Evolutionary conservation across 2,113 vertebrate species (phyloP).

Genomic region (Chinchilla lanigera): DNA sequence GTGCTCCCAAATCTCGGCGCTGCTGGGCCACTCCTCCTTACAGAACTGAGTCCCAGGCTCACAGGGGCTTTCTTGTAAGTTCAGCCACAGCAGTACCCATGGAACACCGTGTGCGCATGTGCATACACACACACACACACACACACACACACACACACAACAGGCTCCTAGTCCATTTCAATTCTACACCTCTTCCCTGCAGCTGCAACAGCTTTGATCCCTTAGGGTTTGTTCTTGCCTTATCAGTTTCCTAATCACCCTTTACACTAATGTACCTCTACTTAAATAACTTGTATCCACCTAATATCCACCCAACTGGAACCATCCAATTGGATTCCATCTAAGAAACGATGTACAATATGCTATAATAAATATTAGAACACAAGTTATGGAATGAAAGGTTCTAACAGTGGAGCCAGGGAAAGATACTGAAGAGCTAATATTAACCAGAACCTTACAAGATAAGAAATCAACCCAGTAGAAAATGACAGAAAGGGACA

Average conservation of each 20-base stretch:
- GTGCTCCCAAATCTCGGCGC: not conserved
- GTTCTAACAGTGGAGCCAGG: not conserved
- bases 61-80: not conserved
- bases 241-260: not conserved
- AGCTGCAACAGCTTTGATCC: not conserved
- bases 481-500: not conserved
- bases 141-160: not conserved
- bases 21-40: not conserved
- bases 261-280: not conserved
- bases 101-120: not conserved
- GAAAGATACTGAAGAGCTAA: not conserved
- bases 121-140: not conserved
- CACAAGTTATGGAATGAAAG: not conserved
- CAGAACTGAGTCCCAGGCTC: not conserved
- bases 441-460: not conserved
- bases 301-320: not conserved
- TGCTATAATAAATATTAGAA: not conserved
- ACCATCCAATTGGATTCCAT: not conserved
- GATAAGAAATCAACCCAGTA: not conserved
- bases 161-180: not conserved
- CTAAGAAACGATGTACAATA: not conserved
- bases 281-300: not conserved
- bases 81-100: not conserved
- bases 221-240: not conserved
- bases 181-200: not conserved